Base-by-base conservation (phyloP, 1,140 invertebrate genomes). In the Chrysomallon squamiferum region DNA sequence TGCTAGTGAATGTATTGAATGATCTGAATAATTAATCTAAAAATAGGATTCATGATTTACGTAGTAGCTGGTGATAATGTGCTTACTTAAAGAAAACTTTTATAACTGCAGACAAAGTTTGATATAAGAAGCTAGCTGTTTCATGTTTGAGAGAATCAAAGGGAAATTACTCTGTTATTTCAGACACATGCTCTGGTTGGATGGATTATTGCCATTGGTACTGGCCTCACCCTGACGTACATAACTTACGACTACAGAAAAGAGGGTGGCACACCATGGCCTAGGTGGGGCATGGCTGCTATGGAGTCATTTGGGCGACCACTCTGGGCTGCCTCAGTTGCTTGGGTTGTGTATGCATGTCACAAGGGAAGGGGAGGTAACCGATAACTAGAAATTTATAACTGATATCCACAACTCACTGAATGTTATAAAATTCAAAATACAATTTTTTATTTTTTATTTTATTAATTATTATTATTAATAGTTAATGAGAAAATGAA, bases 351-450 rank as follows among this genome's bases (percentile, higher is more conserved):
- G 58, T 87, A 84, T 74, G 84, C 84, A 1, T 87, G 87, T 65
- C 73, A 81, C 59, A 78, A 80, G 56, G 70, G 75, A 25, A 70
- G 69, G 35, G 82, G 79, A 59, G 79, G 81, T 83, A 70, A 62
- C 33, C 11, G 30, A 41, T 7, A 38, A 0, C 11, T n/a, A 13
- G n/a, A 15, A 9, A 7, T 27, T 47, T 77, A 2, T 72, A 91
- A 90, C 89, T 68, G 79, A 87, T 33, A 90, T 93, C 27, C 89
- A 91, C 59, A 89, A 88, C 0, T 84, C 94, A 22, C 86, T 97
- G 20, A 7, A 20, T 22, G 1, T 47, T 9, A 20, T 22, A 47
- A 22, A n/a, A n/a, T n/a, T n/a, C n/a, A n/a, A n/a, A n/a, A n/a
- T n/a, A n/a, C n/a, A n/a, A n/a, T n/a, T n/a, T n/a, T n/a, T n/a